Conservation (phyloP, 1,140 invertebrate species). For the Eueides isabella region DNA sequence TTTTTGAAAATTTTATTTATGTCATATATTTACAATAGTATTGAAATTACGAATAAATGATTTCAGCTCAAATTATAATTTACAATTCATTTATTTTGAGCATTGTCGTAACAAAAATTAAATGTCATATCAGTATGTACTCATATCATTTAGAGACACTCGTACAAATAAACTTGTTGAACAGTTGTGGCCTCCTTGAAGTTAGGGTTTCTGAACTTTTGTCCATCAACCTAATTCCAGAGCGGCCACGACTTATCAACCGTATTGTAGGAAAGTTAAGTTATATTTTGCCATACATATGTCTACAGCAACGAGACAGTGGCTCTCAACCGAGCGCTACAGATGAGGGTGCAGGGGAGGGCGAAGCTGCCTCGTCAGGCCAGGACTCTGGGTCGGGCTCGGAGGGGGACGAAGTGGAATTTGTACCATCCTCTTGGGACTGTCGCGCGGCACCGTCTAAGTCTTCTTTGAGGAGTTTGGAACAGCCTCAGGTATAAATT, state of each 20-base stretch:
- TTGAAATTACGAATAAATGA: no score
- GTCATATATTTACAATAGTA: background rate
- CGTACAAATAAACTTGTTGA: background rate
- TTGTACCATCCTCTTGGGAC: constrained; percentile 84
- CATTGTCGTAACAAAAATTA: no score
- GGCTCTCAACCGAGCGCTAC: constrained; percentile 43
- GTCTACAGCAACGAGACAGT: constrained; percentile 48
- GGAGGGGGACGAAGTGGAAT: constrained; percentile 83
- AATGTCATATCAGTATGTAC: background rate
- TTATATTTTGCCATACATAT: background rate
- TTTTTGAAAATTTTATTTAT: background rate
- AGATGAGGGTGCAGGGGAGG: constrained; percentile 36
- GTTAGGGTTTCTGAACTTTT: no score
- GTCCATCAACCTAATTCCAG: no score
- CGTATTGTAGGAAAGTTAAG: background rate
- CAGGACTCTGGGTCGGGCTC: constrained; percentile 64
- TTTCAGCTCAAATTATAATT: background rate
- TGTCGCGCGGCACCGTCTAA: constrained; percentile 82
- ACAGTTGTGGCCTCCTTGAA: no score
- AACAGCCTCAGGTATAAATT: constrained; percentile 59
- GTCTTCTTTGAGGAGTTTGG: constrained; percentile 82
- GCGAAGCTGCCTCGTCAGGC: constrained; percentile 41
- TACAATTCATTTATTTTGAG: background rate
- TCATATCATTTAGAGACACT: background rate
- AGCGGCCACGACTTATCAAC: no score